These are phyloP conservation scores for Tetragnatha montana DNA, from an alignment of 2,888 invertebrate genomes.

Conservation along the genomic window DNA sequence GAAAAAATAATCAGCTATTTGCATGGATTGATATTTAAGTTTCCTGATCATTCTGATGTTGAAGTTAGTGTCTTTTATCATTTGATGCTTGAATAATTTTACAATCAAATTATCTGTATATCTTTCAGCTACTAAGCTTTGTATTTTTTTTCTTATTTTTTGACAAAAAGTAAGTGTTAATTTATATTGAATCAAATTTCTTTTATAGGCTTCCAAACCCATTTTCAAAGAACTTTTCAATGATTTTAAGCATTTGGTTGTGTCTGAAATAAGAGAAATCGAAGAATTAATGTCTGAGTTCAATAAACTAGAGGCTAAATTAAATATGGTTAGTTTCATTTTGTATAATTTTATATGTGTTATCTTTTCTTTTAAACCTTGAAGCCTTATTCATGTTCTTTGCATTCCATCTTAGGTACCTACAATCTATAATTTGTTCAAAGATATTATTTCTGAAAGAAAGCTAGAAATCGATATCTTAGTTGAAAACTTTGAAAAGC, in stretches of 20 bases:
- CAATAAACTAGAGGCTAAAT: not conserved
- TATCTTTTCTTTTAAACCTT: not conserved
- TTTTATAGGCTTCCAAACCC: constrained; percentile 2
- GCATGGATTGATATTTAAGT: not conserved
- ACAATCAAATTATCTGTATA: not conserved
- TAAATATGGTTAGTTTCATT: not conserved
- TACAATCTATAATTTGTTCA: constrained; percentile 18
- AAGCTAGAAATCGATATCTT: constrained; percentile 49
- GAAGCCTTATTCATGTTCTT: not conserved
- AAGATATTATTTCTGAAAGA: constrained; percentile 4
- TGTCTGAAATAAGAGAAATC: not conserved
- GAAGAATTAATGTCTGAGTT: not conserved
- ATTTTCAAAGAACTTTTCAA: constrained; percentile 18
- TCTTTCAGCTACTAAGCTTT: too few relatives aligned
- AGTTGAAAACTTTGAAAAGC: constrained; percentile 36
- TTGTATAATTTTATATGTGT: not conserved
- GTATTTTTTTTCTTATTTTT: too few relatives aligned
- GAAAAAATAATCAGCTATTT: constrained; percentile 3
- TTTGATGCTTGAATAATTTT: not conserved
- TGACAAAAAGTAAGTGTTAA: too few relatives aligned
- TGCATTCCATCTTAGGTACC: not conserved
- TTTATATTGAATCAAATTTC: not conserved
- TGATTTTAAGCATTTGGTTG: not conserved
- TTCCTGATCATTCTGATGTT: constrained; percentile 10
- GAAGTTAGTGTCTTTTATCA: constrained; percentile 1